phyloP scores from a whole-genome alignment of 1,140 invertebrate species.

The Drosophila bifasciata region DNA sequence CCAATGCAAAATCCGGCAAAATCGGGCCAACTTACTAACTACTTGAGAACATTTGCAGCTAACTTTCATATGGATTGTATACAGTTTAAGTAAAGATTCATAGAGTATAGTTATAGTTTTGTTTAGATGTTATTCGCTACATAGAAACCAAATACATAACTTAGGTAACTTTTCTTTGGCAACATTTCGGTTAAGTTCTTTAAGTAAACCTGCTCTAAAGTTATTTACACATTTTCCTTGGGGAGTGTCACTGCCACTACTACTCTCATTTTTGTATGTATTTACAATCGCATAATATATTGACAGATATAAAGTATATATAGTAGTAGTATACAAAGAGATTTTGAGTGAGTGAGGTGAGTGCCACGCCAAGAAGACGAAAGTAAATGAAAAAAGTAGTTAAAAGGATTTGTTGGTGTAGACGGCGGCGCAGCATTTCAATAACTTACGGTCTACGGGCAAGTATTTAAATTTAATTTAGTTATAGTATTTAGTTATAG shows the following conservation, averaged over 20 bases:
- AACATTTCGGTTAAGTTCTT: slow-evolving; percentile 25
- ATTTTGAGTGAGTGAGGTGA: slow-evolving; percentile 46
- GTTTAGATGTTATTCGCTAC: slow-evolving; percentile 47
- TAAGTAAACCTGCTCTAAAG: slow-evolving; percentile 43
- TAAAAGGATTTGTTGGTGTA: slow-evolving; percentile 35
- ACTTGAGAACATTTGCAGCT: slow-evolving; percentile 71
- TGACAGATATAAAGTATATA: slow-evolving; percentile 23
- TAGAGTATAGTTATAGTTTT: slow-evolving; percentile 35
- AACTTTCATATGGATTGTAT: slow-evolving; percentile 46
- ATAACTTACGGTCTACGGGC: slow-evolving; percentile 63
- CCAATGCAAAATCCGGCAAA: slow-evolving; percentile 60
- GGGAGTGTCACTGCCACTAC: slow-evolving; percentile 37
- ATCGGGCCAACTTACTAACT: slow-evolving; percentile 73
- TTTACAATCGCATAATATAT: slow-evolving; percentile 53
- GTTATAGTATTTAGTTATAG: slow-evolving; percentile 46
- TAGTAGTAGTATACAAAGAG: slow-evolving; percentile 31
- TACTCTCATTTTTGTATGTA: slow-evolving; percentile 52
- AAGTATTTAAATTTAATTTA: slow-evolving; percentile 53
- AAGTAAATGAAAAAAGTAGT: slow-evolving; percentile 46
- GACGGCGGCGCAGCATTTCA: slow-evolving; percentile 63
- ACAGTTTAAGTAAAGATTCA: slow-evolving; percentile 38
- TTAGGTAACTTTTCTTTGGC: slow-evolving; percentile 31
- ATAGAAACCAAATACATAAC: slow-evolving; percentile 59
- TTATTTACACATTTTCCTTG: slow-evolving; percentile 64
- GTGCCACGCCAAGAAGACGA: slow-evolving; percentile 68